Percentiles rank a stretch among this genome's conserved stretches.
Conservation (phyloP, 2,797 vertebrate species). For the Protonibea diacanthus region DNA sequence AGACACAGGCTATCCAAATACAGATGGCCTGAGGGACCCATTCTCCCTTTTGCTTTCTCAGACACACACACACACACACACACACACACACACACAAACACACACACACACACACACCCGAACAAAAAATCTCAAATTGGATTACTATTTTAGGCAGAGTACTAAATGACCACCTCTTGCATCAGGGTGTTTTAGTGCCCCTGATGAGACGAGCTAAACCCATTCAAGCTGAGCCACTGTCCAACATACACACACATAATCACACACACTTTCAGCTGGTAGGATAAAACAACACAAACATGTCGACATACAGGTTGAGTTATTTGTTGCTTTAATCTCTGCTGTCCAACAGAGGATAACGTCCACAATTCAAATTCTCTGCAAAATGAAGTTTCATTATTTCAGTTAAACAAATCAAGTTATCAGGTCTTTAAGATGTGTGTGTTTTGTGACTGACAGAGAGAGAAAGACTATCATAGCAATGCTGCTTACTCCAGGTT, state of each 20-base stretch:
- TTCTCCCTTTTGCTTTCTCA: conserved; percentile 12
- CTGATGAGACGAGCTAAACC: conserved; percentile 49
- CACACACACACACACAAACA: conserved; percentile 21
- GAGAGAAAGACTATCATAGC: neutral
- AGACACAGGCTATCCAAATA: conserved; percentile 56
- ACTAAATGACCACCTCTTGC: conserved; percentile 64
- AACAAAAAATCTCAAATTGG: conserved; percentile 17
- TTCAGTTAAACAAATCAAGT: neutral
- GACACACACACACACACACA: conserved; percentile 9
- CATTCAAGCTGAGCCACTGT: conserved; percentile 37
- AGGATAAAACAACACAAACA: conserved; percentile 10
- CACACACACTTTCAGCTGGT: conserved; percentile 7
- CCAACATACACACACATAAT: conserved; percentile 16
- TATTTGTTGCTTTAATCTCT: neutral
- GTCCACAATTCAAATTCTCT: neutral
- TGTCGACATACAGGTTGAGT: neutral
- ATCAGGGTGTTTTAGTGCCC: conserved; percentile 61
- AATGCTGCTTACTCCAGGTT: neutral
- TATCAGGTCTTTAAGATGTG: neutral
- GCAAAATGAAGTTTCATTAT: neutral
- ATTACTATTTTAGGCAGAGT: conserved; percentile 57
- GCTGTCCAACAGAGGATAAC: neutral
- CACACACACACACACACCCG: conserved; percentile 17
- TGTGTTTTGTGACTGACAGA: neutral
- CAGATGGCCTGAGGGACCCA: conserved; percentile 47